Percentiles rank a stretch among this genome's conserved stretches.
Conservation (phyloP, 2,888 invertebrate species). For the Meandrusa payeni region DNA sequence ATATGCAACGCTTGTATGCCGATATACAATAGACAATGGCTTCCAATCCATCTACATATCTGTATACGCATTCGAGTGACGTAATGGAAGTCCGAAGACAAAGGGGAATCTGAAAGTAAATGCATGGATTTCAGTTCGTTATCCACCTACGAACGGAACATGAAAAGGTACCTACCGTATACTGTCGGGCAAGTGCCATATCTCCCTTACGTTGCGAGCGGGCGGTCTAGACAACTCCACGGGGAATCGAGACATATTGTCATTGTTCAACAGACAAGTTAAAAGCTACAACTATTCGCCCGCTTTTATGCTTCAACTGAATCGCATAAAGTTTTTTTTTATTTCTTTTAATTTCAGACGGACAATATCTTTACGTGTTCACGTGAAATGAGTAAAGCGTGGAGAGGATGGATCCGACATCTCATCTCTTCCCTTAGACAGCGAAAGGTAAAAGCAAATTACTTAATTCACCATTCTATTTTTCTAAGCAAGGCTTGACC, state of each 20-base stretch:
- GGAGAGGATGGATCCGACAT: too few species aligned
- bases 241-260: constrained; percentile 55
- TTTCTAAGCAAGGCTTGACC: too few species aligned
- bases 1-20: not conserved
- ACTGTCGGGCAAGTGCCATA: constrained; percentile 45
- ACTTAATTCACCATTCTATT: too few species aligned
- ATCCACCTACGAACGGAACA: constrained; percentile 30
- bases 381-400: too few species aligned
- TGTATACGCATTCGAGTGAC: constrained; percentile 4
- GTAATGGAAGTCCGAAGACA: constrained; percentile 18
- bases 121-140: constrained; percentile 21
- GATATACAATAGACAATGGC: not conserved
- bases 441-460: too few species aligned
- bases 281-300: constrained; percentile 42
- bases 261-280: constrained; percentile 48
- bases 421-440: too few species aligned
- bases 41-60: constrained; percentile 5
- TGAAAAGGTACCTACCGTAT: constrained; percentile 29
- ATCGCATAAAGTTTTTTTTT: constrained; percentile 9
- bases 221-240: constrained; percentile 44
- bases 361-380: not conserved
- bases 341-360: constrained; percentile 3
- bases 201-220: constrained; percentile 47
- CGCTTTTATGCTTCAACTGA: constrained; percentile 29
- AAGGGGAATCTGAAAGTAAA: constrained; percentile 21